phyloP scores from a whole-genome alignment of 2,113 vertebrate species.

The Panthera leo region DNA sequence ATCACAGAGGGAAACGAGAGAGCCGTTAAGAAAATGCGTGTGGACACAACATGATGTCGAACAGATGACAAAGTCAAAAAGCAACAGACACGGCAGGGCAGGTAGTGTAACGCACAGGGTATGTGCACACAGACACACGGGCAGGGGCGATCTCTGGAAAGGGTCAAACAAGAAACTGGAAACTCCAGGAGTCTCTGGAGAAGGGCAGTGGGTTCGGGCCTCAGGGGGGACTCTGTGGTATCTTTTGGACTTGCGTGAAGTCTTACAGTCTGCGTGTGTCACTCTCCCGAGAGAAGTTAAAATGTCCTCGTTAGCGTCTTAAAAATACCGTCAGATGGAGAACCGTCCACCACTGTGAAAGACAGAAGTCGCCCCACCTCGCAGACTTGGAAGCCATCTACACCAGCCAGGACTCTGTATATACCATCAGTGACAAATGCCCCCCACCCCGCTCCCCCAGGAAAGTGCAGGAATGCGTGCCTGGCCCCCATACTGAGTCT shows the following conservation, averaged over 20 bases:
- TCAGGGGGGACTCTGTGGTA: background rate
- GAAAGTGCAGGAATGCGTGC: background rate
- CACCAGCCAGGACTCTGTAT: accelerated
- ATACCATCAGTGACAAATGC: accelerated
- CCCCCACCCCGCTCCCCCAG: background rate
- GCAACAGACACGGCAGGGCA: accelerated
- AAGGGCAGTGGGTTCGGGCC: background rate
- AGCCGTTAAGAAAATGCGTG: background rate
- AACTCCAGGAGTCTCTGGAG: background rate
- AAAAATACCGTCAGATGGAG: background rate
- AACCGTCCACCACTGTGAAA: background rate
- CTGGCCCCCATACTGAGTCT: background rate
- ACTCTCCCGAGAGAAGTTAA: background rate
- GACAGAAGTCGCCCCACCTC: background rate
- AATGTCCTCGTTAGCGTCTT: background rate
- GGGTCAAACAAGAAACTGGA: background rate
- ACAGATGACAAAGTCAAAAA: background rate
- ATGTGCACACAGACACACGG: too few relatives aligned
- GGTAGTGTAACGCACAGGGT: background rate
- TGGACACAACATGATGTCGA: background rate
- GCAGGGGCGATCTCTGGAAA: background rate
- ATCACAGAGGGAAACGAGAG: background rate
- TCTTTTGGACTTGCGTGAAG: background rate
- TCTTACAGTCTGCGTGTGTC: background rate
- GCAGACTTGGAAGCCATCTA: background rate